These are phyloP conservation scores for Marcusenius ussheri DNA, from an alignment of 2,113 vertebrate species.

Conservation along the genomic window DNA sequence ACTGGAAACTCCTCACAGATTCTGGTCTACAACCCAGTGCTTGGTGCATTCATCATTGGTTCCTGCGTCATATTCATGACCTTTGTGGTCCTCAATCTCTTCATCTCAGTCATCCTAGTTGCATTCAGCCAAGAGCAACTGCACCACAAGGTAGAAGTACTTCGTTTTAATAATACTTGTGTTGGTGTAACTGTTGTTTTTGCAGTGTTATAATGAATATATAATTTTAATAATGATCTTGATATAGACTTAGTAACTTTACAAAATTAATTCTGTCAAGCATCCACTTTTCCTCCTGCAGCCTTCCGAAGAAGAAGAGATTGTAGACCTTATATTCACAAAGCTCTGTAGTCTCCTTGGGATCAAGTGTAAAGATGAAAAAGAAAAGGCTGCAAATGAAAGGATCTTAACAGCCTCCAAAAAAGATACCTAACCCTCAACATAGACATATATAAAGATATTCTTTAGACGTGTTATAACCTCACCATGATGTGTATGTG, in stretches of 20 bases:
- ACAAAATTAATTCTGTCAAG: neutral
- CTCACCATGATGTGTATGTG: neutral
- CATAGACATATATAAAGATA: neutral
- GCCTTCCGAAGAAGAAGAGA: slow-evolving; percentile 88
- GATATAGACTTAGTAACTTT: neutral
- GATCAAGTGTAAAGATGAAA: slow-evolving; percentile 57
- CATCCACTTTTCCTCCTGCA: slow-evolving; percentile 37
- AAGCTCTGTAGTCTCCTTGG: slow-evolving; percentile 81
- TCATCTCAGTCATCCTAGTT: slow-evolving; percentile 90
- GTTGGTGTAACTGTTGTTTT: neutral
- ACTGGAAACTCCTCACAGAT: slow-evolving; percentile 54
- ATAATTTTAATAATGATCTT: too few species aligned
- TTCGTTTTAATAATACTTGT: neutral
- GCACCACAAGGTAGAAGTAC: slow-evolving; percentile 68
- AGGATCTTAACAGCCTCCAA: slow-evolving; percentile 16
- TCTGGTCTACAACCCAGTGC: slow-evolving; percentile 77
- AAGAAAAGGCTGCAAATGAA: slow-evolving; percentile 4
- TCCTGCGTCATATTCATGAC: slow-evolving; percentile 94
- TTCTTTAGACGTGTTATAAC: neutral
- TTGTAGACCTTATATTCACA: slow-evolving; percentile 79
- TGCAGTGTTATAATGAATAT: neutral
- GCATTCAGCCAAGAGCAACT: slow-evolving; percentile 88
- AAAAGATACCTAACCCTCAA: neutral
- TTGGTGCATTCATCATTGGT: slow-evolving; percentile 84
- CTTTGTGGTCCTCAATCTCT: slow-evolving; percentile 90